Evolutionary conservation across 2,797 vertebrate genomes (phyloP), one percentile per base, ranked within the genome.

Genomic region (Lindbergichthys nudifrons): DNA sequence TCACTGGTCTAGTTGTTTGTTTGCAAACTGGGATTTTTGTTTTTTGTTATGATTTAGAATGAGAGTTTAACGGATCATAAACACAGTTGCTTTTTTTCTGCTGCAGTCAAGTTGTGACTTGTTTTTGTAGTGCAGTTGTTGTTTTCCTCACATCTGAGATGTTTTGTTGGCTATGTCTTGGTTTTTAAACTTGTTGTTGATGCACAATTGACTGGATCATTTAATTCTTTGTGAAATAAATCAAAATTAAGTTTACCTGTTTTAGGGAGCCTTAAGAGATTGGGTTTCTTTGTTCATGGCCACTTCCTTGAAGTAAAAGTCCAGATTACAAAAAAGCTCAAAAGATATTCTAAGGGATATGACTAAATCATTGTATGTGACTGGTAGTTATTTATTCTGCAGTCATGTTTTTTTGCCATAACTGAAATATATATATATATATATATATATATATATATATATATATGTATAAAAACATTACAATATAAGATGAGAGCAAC

Each of bases 271-370:
- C n/a, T 53, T 18, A 41, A 1, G 1, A 43, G 21, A 36, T 19
- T 21, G 43, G 30, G 13, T 79, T 23, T 36, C 47, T 63, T 42
- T 79, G n/a, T 70, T 72, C 41, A 18, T 50, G 16, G 4, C 6
- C 14, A 54, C 54, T 68, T 79, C 39, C 23, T 41, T 10, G 1
- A 70, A 65, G 58, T 53, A 1, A 52, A 52, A 53, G 6, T 48
- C 1, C 12, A 79, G 12, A 42, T 46, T 51, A 2, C 74, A 60
- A 47, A 64, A 41, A 10, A 18, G 26, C 23, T 65, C 23, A 26
- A 52, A 21, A 23, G 18, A 47, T 62, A 5, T 21, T 30, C 36
- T 39, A 14, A 11, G 26, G 53, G 18, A 26, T 26, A 26, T 26
- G 23, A 26, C 26, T 26, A 5, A 26, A 26, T 26, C 26, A 26